phyloP scores from a whole-genome alignment of 2,797 vertebrate species.

The Falco peregrinus region DNA sequence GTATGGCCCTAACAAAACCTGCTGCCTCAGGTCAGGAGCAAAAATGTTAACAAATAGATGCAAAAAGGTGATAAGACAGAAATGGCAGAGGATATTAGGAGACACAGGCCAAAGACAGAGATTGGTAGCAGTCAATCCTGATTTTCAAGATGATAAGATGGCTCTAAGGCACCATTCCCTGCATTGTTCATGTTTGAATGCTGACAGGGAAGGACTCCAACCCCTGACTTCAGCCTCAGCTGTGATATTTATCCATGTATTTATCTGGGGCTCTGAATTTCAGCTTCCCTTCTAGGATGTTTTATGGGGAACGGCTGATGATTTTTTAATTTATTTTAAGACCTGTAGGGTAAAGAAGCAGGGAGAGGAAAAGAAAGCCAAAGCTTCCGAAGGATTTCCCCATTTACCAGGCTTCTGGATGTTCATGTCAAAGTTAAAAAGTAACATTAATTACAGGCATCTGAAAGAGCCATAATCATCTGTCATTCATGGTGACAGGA shows the following conservation, averaged over 20 bases:
- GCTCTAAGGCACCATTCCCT: neutral
- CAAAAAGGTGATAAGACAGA: neutral
- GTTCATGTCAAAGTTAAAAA: conserved; percentile 25
- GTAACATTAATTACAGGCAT: conserved; percentile 48
- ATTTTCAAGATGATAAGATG: neutral
- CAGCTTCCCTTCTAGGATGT: neutral
- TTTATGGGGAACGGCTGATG: neutral
- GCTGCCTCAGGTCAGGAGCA: neutral
- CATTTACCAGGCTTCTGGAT: neutral
- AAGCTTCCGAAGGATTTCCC: neutral
- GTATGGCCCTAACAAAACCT: neutral
- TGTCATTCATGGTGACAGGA: conserved; percentile 56
- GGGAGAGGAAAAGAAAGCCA: neutral
- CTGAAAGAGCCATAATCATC: conserved; percentile 32
- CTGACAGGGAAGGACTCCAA: neutral
- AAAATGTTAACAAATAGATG: neutral
- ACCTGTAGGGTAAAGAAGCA: neutral
- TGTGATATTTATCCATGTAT: neutral
- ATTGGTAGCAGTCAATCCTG: neutral
- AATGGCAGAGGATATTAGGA: neutral
- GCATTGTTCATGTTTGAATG: neutral
- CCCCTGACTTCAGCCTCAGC: neutral
- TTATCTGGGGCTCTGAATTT: neutral
- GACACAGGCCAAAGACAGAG: neutral
- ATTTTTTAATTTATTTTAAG: neutral